Conservation (phyloP, 2,797 vertebrate species). For the Semaprochilodus insignis region DNA sequence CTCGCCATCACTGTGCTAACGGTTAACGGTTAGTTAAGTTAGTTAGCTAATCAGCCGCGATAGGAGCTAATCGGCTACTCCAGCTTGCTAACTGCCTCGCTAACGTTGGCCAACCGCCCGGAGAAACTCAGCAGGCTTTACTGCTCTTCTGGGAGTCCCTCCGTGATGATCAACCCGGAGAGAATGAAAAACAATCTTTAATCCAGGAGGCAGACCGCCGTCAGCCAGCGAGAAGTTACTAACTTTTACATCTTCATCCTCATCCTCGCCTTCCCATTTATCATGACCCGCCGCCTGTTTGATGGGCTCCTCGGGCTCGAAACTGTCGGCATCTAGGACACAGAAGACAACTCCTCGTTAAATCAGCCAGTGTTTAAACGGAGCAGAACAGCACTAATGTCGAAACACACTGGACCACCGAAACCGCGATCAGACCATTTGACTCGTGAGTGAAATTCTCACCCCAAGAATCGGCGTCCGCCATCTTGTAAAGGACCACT, state of each 20-base stretch:
- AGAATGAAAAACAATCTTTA: accelerated
- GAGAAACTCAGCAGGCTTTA: no score
- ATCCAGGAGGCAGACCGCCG: neutral
- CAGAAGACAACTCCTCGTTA: neutral
- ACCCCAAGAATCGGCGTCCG: slow-evolving; percentile 85
- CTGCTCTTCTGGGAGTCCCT: no score
- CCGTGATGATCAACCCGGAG: neutral
- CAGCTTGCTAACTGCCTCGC: neutral
- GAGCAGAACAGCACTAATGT: neutral
- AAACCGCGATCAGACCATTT: neutral
- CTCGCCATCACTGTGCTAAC: no score
- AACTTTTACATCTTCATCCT: slow-evolving; percentile 86
- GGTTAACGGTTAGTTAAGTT: no score
- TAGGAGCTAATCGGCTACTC: neutral
- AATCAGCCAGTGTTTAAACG: neutral
- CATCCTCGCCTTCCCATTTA: slow-evolving; percentile 80
- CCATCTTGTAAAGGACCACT: slow-evolving; percentile 73
- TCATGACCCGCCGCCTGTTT: slow-evolving; percentile 75
- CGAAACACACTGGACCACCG: neutral
- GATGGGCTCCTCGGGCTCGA: slow-evolving; percentile 76
- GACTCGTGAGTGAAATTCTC: slow-evolving; percentile 48
- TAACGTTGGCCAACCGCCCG: neutral
- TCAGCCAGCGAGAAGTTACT: slow-evolving; percentile 7
- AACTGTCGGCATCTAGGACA: slow-evolving; percentile 79
- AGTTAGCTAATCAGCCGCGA: no score